These are phyloP conservation scores for Pogonocichla stellata DNA, from an alignment of 2,113 vertebrate species.

Conservation along the genomic window DNA sequence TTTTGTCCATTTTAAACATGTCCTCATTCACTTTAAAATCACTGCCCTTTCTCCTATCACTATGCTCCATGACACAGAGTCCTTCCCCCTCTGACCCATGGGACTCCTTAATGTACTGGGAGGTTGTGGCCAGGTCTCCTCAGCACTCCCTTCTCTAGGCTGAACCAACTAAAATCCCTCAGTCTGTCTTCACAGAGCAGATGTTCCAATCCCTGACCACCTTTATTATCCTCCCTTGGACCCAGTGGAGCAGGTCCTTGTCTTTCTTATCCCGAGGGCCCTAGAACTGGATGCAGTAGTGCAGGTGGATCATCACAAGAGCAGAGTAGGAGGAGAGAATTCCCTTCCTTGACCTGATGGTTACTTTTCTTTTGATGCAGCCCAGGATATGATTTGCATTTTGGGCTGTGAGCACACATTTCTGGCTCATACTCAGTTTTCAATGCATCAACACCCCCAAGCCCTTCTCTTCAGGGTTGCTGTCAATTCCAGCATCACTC, in stretches of 20 bases:
- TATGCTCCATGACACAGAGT: too few relatives aligned
- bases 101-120: neutral
- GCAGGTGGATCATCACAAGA: rapidly evolving
- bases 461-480: neutral
- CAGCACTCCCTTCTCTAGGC: neutral
- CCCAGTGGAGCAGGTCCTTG: rapidly evolving
- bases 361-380: neutral
- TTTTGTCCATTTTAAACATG: neutral
- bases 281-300: neutral
- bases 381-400: neutral
- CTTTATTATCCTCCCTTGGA: neutral
- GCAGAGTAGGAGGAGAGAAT: neutral
- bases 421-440: neutral
- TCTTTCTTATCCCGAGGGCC: neutral
- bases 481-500: neutral
- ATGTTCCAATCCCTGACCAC: neutral
- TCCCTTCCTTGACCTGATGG: neutral
- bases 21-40: neutral
- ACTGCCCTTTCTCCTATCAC: neutral
- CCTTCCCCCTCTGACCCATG: neutral
- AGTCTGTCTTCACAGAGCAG: neutral
- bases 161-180: neutral
- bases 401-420: rapidly evolving
- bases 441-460: neutral
- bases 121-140: rapidly evolving